Evolutionary conservation across 2,888 invertebrate genomes (phyloP), one percentile per base, ranked within the genome.

Genomic region (Hyalella azteca): DNA sequence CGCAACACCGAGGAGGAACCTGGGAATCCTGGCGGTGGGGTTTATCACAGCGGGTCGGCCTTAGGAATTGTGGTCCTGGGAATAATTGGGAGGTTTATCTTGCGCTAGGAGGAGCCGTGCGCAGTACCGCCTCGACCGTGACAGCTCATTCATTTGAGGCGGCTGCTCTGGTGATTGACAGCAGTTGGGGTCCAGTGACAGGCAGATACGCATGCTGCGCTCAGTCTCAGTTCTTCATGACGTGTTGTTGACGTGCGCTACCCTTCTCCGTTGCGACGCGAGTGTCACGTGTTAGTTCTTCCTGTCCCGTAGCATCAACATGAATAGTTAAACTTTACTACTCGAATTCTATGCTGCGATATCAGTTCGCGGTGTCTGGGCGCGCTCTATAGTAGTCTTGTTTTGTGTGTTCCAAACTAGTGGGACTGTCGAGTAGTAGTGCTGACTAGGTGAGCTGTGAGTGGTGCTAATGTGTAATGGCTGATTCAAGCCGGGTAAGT

Each of bases 121-220:
- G 59, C 75, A 19, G n/a, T n/a, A n/a, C 40, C 81, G 81, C 83
- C 81, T 81, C 22, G 73, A 78, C 82, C 82, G 82, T 84, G 84
- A 84, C 84, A 84, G 84, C 82, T 84, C 84, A 84, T 84, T 84
- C 84, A 84, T 84, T 84, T 84, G 84, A 82, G 84, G 84, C 81
- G 79, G 81, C 79, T 79, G 82, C 77, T 79, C 82, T 81, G 78
- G 81, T 84, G 84, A 84, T 84, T 84, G 84, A 84, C 84, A 84
- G 84, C 84, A 84, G 84, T 84, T 84, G 84, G 82, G 84, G 82
- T 82, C 79, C 84, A 84, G 84, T 84, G 84, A 84, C 84, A 84
- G 81, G 84, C 81, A 82, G 82, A 82, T 82, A 84, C 82, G 84
- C 84, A 84, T 82, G 84, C 82, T 80, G 84, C 84, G 81, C 84